Base-by-base conservation (phyloP, 2,797 vertebrate species). In the Cryptoprocta ferox region DNA sequence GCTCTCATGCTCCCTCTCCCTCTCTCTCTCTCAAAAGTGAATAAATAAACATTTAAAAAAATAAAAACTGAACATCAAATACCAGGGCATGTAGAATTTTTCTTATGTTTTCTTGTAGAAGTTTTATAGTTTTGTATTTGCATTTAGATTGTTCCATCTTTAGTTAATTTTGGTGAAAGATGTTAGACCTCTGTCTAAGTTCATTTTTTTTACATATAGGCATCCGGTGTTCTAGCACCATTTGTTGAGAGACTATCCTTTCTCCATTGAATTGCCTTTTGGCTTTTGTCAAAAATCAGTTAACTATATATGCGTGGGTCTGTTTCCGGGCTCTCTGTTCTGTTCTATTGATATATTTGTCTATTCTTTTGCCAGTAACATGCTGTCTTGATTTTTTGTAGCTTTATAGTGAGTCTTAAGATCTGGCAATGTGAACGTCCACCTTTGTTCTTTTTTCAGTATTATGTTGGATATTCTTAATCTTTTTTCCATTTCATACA, bases 381-480 rank as follows among this genome's bases (percentile, higher is more conserved):
- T 13, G 3, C 66, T 65, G 32, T 75, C 65, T 63, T 81, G 56
- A 87, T 87, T 86, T 45, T 45, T 56, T 73, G 10, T 35, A 45
- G 75, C 32, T 65, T 48, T 87, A 61, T 56, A 92, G 9, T 82
- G 56, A 8, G 32, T 92, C 21, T 63, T 50, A 90, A 37, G 61
- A 21, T 79, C 56, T 82, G 56, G 35, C 66, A 63, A 42, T 70
- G 28, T 84, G 90, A 84, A 30, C 35, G 13, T 95, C 68, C 35
- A 65, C 24, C 42, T 71, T 78, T 94, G 26, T 86, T 73, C 45
- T 85, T 89, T 95, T 93, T 83, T 89, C 63, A 84, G 30, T 89
- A 84, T 65, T 37, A 26, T 79, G 42, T 48, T 89, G 53, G 37
- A 48, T 86, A 73, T 81, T 90, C 50, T 71, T 79, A 61, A 32